Evolutionary conservation across 2,888 invertebrate genomes (phyloP).

Genomic region (Latrodectus elegans): DNA sequence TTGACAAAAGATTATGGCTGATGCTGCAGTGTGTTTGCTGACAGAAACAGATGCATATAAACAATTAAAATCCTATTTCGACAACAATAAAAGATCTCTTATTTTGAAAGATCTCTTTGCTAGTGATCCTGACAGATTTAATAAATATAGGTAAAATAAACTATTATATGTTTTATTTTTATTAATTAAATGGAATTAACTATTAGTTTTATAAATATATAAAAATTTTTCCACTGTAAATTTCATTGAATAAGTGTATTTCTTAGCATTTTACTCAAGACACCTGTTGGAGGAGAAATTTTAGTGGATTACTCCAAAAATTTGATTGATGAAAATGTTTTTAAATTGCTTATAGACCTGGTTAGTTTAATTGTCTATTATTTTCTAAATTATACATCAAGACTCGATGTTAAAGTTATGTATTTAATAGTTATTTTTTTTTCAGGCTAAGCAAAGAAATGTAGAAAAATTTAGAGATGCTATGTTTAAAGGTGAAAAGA

Average conservation of each 20-base stretch:
- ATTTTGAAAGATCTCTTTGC: slow-evolving; percentile 89
- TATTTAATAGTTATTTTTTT: not conserved
- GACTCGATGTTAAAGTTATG: not conserved
- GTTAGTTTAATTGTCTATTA: slow-evolving; percentile 76
- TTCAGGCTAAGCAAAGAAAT: slow-evolving; percentile 82
- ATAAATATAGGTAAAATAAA: slow-evolving; percentile 86
- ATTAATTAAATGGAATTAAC: not conserved
- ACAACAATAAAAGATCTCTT: slow-evolving; percentile 83
- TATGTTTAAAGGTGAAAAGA: slow-evolving; percentile 94
- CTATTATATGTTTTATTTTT: not conserved
- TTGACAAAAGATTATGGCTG: slow-evolving; percentile 32
- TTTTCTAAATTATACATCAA: not conserved
- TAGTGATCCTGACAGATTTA: slow-evolving; percentile 86
- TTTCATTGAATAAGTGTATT: not conserved
- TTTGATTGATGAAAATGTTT: slow-evolving; percentile 85
- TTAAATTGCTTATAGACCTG: slow-evolving; percentile 85
- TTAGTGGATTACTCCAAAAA: slow-evolving; percentile 98
- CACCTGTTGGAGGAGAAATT: slow-evolving; percentile 91
- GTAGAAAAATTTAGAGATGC: slow-evolving; percentile 90
- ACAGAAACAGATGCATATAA: slow-evolving; percentile 83
- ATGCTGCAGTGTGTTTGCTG: slow-evolving; percentile 73
- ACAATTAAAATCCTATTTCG: slow-evolving; percentile 85
- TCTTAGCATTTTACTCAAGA: slow-evolving; percentile 83
- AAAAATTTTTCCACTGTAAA: not conserved
- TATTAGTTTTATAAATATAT: not conserved